Evolutionary conservation across 1,140 invertebrate species (phyloP), one percentile per base, ranked within the genome.

Genomic region (Drosophila prosaltans): DNA sequence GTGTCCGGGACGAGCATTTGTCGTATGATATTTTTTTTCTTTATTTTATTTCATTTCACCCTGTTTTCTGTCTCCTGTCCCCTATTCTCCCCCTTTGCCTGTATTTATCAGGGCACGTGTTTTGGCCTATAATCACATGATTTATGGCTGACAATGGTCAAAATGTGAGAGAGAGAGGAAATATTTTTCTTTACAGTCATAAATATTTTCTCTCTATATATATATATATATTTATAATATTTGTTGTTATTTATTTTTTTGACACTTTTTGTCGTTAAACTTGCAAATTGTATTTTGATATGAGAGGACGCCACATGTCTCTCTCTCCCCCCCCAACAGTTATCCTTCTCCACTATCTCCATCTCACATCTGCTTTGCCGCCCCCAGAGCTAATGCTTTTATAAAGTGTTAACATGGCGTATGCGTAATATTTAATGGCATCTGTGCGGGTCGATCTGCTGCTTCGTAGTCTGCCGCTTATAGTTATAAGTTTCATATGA

Each of bases 361-460:
- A 8, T 24, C 45, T 10, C 21, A 26, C 41, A 51, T 51, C 45
- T 21, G 5, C 2, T 45, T 11, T 21, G 16, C 16, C 16, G 16
- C 16, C 16, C 45, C 45, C 45, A 48, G 9, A 21, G 67, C 78
- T 86, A 89, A 89, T 88, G 84, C 69, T 74, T 78, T 89, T 89
- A 89, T 89, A 84, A 88, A 89, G 80, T 89, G 84, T 76, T 89
- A 89, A 88, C 84, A 78, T 69, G 72, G 70, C 74, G 84, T 88
- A 80, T 89, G 71, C 74, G 80, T 72, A 78, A 88, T 78, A 83
- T 82, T 88, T 86, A 86, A 81, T 76, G 54, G 75, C 82, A 81
- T 67, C 77, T 83, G 65, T 70, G 68, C 69, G 41, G 65, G 32
- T 72, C 10, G 45, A 51, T 51, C 45, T 61, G 8, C 58, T 57